These are phyloP conservation scores for Platygyra sinensis DNA, from an alignment of 64 coral and sea anemone genomes.

Conservation along the genomic window DNA sequence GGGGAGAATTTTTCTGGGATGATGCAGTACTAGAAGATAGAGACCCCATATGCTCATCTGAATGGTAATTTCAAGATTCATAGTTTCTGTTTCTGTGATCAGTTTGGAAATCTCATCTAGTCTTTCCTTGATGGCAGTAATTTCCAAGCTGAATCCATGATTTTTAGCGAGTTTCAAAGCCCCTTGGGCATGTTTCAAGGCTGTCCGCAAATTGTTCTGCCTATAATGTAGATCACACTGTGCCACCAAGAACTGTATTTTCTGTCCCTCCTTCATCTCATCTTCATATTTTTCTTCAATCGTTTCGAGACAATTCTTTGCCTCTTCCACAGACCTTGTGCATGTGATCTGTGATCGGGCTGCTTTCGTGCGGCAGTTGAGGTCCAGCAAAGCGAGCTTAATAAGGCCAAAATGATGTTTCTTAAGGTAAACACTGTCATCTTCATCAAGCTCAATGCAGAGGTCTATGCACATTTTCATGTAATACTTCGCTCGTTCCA, in stretches of 20 bases:
- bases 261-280: conserved; percentile 26
- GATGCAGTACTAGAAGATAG: neutral
- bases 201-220: neutral
- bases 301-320: conserved; percentile 32
- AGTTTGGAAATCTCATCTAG: conserved; percentile 15
- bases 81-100: neutral
- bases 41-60: neutral
- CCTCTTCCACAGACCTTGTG: conserved; percentile 25
- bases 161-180: conserved; percentile 43
- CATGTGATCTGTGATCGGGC: conserved; percentile 38
- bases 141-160: conserved; percentile 49
- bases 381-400: conserved; percentile 52
- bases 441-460: conserved; percentile 19
- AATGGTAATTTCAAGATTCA: neutral
- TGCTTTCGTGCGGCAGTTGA: conserved; percentile 59
- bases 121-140: conserved; percentile 42
- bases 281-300: conserved; percentile 24
- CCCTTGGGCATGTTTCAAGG: neutral
- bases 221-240: conserved; percentile 57
- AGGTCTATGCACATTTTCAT: conserved; percentile 47
- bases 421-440: conserved; percentile 38
- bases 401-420: conserved; percentile 56
- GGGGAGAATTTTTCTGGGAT: neutral
- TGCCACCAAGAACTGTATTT: conserved; percentile 42
- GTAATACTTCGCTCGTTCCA: conserved; percentile 12